phyloP scores from a whole-genome alignment of 2,888 invertebrate species.

The Cheilosia variabilis region DNA sequence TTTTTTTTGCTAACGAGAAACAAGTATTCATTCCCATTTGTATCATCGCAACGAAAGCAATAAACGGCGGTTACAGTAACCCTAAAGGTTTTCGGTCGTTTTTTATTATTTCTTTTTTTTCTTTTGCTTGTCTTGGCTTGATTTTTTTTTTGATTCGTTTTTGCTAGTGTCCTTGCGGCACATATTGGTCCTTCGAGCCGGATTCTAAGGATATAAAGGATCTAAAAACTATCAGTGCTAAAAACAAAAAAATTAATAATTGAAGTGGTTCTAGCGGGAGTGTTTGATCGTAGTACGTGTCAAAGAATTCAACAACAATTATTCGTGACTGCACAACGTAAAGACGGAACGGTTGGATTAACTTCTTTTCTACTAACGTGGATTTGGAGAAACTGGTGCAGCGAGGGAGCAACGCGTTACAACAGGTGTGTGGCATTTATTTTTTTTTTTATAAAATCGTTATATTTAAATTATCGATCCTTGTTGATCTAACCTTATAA shows the following conservation, averaged over 20 bases:
- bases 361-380: neutral
- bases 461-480: neutral
- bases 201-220: neutral
- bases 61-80: too few species aligned
- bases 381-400: neutral
- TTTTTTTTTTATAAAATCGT: neutral
- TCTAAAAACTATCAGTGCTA: neutral
- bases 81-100: too few species aligned
- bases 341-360: neutral
- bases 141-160: too few species aligned
- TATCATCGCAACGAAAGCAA: too few species aligned
- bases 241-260: neutral
- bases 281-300: neutral
- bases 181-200: too few species aligned
- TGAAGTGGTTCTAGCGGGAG: neutral
- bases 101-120: too few species aligned
- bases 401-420: slow-evolving; percentile 1
- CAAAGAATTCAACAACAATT: neutral
- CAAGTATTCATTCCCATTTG: too few species aligned
- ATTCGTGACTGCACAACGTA: too few species aligned
- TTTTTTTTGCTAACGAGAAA: too few species aligned
- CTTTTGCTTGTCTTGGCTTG: too few species aligned
- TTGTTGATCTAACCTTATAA: too few species aligned
- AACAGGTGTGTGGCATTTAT: slow-evolving; percentile 20
- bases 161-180: too few species aligned